These are phyloP conservation scores for Yponomeuta evonymella DNA, from an alignment of 2,888 invertebrate genomes.

Conservation along the genomic window DNA sequence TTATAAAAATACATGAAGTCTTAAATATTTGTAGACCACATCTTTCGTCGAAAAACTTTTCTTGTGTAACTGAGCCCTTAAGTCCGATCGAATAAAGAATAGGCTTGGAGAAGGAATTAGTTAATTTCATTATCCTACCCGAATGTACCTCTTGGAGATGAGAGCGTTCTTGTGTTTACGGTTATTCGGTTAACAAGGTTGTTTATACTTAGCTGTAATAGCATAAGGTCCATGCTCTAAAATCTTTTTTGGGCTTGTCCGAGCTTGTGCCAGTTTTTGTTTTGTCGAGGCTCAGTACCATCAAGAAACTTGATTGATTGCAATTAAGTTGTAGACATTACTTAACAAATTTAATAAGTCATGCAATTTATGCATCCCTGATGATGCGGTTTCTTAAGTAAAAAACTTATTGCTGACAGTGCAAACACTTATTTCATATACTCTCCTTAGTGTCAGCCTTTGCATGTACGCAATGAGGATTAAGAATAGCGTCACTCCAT, in stretches of 20 bases:
- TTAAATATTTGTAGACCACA: no score
- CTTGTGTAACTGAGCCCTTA: background rate
- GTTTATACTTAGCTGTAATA: background rate
- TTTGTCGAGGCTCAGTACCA: background rate
- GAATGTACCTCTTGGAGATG: background rate
- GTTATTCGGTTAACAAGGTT: background rate
- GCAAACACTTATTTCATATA: no score
- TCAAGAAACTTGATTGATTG: no score
- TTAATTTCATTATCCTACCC: slow-evolving; percentile 2
- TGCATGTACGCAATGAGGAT: no score
- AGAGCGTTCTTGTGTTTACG: background rate
- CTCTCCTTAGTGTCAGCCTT: no score
- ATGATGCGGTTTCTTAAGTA: no score
- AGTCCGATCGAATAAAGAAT: slow-evolving; percentile 5
- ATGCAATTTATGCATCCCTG: no score
- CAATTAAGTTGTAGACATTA: no score
- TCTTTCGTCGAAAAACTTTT: background rate
- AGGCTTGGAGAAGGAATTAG: background rate
- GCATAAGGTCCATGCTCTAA: background rate
- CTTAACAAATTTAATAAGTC: no score
- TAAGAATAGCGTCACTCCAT: no score
- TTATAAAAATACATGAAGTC: no score
- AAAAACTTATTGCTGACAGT: no score
- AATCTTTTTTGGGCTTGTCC: background rate
- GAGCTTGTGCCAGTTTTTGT: background rate